These are phyloP conservation scores for Thalassarche chlororhynchos DNA, from an alignment of 2,113 vertebrate species.

Conservation along the genomic window DNA sequence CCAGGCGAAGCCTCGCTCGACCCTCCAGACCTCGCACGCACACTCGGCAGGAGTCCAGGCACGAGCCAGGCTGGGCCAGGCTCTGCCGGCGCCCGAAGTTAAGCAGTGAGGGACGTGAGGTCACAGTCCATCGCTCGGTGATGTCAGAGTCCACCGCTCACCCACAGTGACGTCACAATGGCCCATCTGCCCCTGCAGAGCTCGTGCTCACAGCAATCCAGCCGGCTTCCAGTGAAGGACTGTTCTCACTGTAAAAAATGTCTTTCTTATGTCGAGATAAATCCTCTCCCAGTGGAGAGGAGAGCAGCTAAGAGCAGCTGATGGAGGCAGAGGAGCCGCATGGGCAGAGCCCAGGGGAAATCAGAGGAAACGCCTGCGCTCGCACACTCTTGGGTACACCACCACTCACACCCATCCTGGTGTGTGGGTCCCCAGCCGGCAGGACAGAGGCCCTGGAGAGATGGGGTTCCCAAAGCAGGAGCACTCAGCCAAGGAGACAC, in stretches of 20 bases:
- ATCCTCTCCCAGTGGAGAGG: too few relatives aligned
- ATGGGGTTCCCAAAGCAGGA: background rate
- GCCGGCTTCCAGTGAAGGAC: too few relatives aligned
- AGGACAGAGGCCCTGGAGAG: background rate
- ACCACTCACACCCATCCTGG: background rate
- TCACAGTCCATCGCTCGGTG: accelerated
- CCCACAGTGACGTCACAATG: background rate
- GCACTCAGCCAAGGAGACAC: background rate
- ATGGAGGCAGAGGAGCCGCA: background rate
- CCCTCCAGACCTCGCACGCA: too few relatives aligned
- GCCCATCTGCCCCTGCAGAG: background rate
- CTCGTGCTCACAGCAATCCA: too few relatives aligned
- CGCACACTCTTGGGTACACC: background rate
- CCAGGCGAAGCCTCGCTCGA: background rate
- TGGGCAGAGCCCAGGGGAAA: background rate
- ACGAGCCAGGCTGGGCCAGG: background rate
- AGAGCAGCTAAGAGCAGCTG: background rate
- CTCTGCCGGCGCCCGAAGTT: accelerated
- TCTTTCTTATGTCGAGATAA: too few relatives aligned
- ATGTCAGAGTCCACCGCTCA: background rate
- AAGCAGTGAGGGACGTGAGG: accelerated
- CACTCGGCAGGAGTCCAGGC: background rate
- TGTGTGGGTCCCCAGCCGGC: too few relatives aligned
- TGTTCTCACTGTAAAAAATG: too few relatives aligned
- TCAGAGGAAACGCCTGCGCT: background rate